Conservation (phyloP, 1,140 invertebrate species). For the Drosophila tristis region DNA sequence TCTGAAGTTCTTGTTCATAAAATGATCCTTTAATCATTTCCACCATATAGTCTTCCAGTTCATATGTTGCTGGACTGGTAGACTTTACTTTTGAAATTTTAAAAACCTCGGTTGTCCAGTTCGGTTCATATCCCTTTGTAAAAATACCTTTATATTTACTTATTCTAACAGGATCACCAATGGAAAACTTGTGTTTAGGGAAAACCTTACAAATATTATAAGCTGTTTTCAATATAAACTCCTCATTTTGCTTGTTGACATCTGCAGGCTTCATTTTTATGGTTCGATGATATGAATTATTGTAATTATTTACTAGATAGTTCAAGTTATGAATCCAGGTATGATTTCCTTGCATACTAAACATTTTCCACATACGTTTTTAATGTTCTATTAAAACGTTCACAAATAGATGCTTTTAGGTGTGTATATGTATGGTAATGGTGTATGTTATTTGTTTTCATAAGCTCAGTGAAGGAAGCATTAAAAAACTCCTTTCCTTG, state of each 20-base stretch:
- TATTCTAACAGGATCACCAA: not conserved
- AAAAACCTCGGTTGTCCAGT: conserved; percentile 4
- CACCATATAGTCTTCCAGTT: not conserved
- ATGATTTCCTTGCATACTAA: too few relatives aligned
- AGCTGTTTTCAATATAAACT: conserved; percentile 8
- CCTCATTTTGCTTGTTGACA: conserved; percentile 2
- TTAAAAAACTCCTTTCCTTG: conserved; percentile 16
- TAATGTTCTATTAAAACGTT: conserved; percentile 6
- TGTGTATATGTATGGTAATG: conserved; percentile 6
- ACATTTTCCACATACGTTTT: too few relatives aligned
- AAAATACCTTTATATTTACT: conserved; percentile 8
- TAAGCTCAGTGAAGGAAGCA: not conserved
- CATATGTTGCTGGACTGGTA: not conserved
- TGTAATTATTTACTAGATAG: too few relatives aligned
- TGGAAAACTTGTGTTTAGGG: not conserved
- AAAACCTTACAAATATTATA: not conserved
- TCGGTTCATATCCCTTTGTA: conserved; percentile 5
- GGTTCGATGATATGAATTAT: not conserved
- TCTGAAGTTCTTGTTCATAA: too few relatives aligned
- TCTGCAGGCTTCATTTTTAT: conserved; percentile 2
- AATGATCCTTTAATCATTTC: not conserved
- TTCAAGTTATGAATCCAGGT: too few relatives aligned
- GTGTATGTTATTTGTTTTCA: conserved; percentile 3
- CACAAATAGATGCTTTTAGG: conserved; percentile 7
- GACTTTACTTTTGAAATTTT: conserved; percentile 8